phyloP scores from a whole-genome alignment of 1,140 invertebrate genomes.

The Pseudachorutes palmiensis region DNA sequence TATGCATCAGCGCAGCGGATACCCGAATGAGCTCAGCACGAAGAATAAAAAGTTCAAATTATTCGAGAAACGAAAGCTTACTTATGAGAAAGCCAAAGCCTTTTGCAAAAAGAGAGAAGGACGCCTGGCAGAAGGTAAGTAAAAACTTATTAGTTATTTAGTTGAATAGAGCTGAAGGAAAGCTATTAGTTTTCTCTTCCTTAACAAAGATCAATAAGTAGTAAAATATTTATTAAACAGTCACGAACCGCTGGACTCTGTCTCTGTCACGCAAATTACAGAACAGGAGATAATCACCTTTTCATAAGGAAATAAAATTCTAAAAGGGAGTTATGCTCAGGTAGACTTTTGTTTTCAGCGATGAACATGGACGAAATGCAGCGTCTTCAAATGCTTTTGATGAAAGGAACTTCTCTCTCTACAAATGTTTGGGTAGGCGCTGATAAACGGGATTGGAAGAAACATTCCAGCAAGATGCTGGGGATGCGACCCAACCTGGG shows the following conservation, averaged over 20 bases:
- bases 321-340: background rate
- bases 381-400: constrained; percentile 28
- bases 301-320: background rate
- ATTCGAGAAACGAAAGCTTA: constrained; percentile 33
- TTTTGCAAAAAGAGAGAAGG: constrained; percentile 34
- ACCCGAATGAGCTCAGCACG: constrained; percentile 14
- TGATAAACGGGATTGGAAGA: constrained; percentile 36
- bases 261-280: no score
- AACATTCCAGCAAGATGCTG: constrained; percentile 30
- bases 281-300: no score
- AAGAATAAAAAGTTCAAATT: constrained; percentile 33
- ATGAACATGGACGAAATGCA: constrained; percentile 34
- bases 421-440: constrained; percentile 33
- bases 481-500: constrained; percentile 16
- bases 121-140: constrained; percentile 28
- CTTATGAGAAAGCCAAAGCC: constrained; percentile 29
- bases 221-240: no score
- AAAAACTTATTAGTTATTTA: no score
- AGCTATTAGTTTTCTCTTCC: no score
- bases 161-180: no score
- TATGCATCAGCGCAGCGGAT: background rate
- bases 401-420: constrained; percentile 24
- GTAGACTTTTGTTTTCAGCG: constrained; percentile 14
- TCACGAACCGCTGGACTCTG: no score
- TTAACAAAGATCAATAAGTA: no score